Percentiles rank a stretch among this genome's conserved stretches.
Conservation (phyloP, 2,888 invertebrate species). For the Steinernema scapterisci region DNA sequence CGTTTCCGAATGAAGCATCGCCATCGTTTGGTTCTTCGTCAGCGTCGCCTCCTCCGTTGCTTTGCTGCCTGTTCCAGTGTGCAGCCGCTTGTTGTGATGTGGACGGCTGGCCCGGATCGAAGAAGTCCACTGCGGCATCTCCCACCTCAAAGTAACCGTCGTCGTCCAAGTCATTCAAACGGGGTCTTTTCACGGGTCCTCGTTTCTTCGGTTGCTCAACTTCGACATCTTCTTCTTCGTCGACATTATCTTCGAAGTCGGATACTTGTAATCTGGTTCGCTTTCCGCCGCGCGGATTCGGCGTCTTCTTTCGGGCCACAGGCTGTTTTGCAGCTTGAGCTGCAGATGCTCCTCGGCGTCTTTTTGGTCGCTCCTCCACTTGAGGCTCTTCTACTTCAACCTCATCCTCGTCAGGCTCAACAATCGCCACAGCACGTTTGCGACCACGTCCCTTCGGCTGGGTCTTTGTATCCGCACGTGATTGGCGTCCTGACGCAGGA, state of each 20-base stretch:
- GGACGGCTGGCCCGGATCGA: background rate
- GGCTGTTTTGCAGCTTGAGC: background rate
- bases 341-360: background rate
- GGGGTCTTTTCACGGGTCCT: background rate
- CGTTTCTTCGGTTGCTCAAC: background rate
- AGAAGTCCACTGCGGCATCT: background rate
- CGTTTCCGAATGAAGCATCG: no score
- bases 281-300: background rate
- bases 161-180: background rate
- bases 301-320: background rate
- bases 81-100: background rate
- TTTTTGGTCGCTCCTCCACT: background rate
- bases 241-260: background rate
- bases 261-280: background rate
- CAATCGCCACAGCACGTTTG: no score
- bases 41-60: no score
- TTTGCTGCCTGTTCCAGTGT: background rate
- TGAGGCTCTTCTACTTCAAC: no score
- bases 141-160: background rate
- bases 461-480: no score
- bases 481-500: no score
- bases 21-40: no score
- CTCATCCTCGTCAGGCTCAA: no score
- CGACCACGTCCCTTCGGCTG: no score
- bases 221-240: background rate